These are phyloP conservation scores for Andrena dorsata DNA, from an alignment of 2,888 invertebrate genomes.

Conservation along the genomic window DNA sequence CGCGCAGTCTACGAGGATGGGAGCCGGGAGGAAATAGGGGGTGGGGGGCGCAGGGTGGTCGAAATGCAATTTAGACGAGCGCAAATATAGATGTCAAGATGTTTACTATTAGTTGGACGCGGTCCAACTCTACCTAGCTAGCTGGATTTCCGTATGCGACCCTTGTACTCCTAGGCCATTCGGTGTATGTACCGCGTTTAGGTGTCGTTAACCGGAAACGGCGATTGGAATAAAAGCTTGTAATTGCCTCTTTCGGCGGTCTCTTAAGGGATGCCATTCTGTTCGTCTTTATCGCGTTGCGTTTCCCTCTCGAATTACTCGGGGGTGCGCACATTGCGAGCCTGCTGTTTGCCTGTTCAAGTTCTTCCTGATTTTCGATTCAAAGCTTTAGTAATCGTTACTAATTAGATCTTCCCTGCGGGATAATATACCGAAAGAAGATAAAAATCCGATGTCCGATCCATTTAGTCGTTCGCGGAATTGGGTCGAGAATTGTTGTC, in stretches of 20 bases:
- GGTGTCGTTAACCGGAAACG: slow-evolving; percentile 46
- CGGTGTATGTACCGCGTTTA: slow-evolving; percentile 43
- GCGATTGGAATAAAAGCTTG: slow-evolving; percentile 46
- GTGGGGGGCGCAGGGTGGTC: slow-evolving; percentile 59
- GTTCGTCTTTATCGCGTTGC: slow-evolving; percentile 18
- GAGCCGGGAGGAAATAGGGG: slow-evolving; percentile 39
- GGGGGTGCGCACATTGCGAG: neutral
- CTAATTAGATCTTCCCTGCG: neutral
- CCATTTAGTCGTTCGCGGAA: no score
- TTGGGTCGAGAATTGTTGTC: no score
- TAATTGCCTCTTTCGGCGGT: slow-evolving; percentile 39
- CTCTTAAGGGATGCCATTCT: slow-evolving; percentile 7
- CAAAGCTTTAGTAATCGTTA: neutral
- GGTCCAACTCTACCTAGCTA: slow-evolving; percentile 73
- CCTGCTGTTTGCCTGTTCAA: neutral
- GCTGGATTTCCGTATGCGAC: slow-evolving; percentile 76
- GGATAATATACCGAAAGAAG: no score
- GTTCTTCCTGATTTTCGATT: neutral
- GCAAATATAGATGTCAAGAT: slow-evolving; percentile 83
- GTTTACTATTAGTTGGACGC: slow-evolving; percentile 82
- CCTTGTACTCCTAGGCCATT: slow-evolving; percentile 56
- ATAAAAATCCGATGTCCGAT: no score
- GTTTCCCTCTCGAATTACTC: neutral
- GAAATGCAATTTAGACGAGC: slow-evolving; percentile 80
- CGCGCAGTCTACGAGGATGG: slow-evolving; percentile 37